Evolutionary conservation across 2,797 vertebrate genomes (phyloP).

Genomic region (Pangasius larnaudii): DNA sequence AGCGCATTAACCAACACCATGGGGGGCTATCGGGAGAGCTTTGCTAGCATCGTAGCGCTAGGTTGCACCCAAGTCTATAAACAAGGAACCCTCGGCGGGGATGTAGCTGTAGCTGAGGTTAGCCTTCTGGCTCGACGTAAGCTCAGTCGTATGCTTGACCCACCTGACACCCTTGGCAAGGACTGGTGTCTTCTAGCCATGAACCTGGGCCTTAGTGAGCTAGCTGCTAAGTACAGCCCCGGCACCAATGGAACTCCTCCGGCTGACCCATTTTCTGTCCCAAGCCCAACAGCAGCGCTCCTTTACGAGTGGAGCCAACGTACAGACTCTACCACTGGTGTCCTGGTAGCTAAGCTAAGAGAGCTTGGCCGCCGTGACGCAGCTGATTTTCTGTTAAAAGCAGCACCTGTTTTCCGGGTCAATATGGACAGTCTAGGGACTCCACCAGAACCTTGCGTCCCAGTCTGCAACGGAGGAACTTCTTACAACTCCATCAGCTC

Average conservation of each 20-base stretch:
- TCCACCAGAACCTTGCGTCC: constrained; percentile 80
- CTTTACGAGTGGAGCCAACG: constrained; percentile 89
- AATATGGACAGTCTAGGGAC: constrained; percentile 81
- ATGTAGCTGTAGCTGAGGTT: constrained; percentile 87
- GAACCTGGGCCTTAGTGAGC: constrained; percentile 92
- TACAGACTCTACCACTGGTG: constrained; percentile 85
- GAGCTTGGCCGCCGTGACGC: constrained; percentile 94
- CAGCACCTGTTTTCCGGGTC: constrained; percentile 90
- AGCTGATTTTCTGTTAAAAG: constrained; percentile 92
- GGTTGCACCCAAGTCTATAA: constrained; percentile 92
- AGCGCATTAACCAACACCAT: constrained; percentile 92
- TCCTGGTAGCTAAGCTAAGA: constrained; percentile 89
- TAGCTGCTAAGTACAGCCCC: constrained; percentile 90
- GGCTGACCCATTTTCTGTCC: constrained; percentile 62
- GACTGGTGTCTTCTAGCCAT: constrained; percentile 99
- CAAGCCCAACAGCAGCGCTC: constrained; percentile 90
- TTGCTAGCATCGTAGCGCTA: constrained; percentile 91
- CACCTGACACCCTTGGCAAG: constrained; percentile 93
- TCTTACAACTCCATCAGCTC: constrained; percentile 98
- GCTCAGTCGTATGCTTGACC: constrained; percentile 92
- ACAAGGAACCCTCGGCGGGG: constrained; percentile 86
- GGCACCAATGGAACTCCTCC: constrained; percentile 76
- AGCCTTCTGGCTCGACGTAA: constrained; percentile 88
- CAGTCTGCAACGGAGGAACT: constrained; percentile 91
- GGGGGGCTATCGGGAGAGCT: constrained; percentile 95